phyloP scores from a whole-genome alignment of 2,888 invertebrate genomes.

The Drosophila subquinaria region DNA sequence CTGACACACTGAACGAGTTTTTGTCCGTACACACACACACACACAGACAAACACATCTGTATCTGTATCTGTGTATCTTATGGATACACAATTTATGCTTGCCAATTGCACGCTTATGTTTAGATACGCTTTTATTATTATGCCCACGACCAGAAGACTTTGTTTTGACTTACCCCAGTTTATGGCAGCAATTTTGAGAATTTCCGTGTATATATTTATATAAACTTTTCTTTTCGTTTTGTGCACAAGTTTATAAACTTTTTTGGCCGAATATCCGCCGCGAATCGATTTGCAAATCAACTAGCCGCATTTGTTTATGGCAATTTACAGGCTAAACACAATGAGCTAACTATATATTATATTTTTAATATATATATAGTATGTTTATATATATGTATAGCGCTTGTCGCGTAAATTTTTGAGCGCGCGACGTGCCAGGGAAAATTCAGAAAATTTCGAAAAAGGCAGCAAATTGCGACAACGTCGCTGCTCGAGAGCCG shows the following conservation, averaged over 20 bases:
- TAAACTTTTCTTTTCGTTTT: slow-evolving; percentile 6
- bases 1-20: slow-evolving; percentile 80
- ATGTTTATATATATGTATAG: slow-evolving; percentile 11
- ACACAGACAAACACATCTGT: slow-evolving; percentile 42
- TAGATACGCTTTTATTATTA: slow-evolving; percentile 1
- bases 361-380: slow-evolving; percentile 1
- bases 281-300: slow-evolving; percentile 30
- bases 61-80: slow-evolving; percentile 61
- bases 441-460: slow-evolving; percentile 19
- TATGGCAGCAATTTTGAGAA: slow-evolving; percentile 34
- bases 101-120: slow-evolving; percentile 57
- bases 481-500: slow-evolving; percentile 77
- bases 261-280: slow-evolving; percentile 25
- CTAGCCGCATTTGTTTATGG: slow-evolving; percentile 46
- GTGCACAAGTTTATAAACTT: slow-evolving; percentile 11
- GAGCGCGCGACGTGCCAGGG: slow-evolving; percentile 68
- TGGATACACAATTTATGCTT: slow-evolving; percentile 76
- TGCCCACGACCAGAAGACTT: too few species aligned
- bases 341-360: slow-evolving; percentile 1
- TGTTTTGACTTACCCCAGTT: slow-evolving; percentile 37
- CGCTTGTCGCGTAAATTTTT: slow-evolving; percentile 49
- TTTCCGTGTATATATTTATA: background rate
- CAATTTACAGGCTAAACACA: slow-evolving; percentile 37
- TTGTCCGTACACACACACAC: slow-evolving; percentile 21
- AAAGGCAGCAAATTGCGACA: slow-evolving; percentile 69